Evolutionary conservation across 2,888 invertebrate species (phyloP).

Genomic region (Iphiclides podalirius): DNA sequence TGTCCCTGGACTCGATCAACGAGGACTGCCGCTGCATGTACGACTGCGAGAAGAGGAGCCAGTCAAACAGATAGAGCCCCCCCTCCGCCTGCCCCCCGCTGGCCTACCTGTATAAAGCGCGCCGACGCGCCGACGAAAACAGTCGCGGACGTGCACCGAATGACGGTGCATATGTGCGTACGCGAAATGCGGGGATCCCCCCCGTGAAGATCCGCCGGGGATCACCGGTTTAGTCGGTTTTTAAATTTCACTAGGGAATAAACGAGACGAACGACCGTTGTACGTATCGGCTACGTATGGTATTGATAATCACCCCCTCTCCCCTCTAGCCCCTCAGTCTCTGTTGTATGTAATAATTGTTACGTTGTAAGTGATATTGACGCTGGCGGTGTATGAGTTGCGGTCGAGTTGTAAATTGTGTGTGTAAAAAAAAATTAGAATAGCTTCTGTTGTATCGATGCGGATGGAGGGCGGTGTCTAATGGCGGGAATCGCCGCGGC

Average conservation of each 20-base stretch:
- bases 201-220: no score
- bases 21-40: conserved; percentile 64
- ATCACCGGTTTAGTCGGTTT: no score
- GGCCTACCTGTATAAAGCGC: neutral
- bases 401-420: neutral
- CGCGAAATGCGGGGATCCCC: neutral
- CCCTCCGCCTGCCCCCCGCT: neutral
- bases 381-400: neutral
- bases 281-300: no score
- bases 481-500: conserved; percentile 9
- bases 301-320: no score
- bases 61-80: conserved; percentile 49
- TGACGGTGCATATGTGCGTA: neutral
- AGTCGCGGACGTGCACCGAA: neutral
- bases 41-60: conserved; percentile 50
- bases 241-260: no score
- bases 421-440: neutral
- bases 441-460: neutral
- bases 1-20: conserved; percentile 69
- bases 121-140: neutral
- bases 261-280: no score
- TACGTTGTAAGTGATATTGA: neutral
- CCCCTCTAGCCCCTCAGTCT: neutral
- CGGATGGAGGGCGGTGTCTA: neutral
- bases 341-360: neutral